phyloP scores from a whole-genome alignment of 2,888 invertebrate genomes.

The Hydroisotoma schaefferi region DNA sequence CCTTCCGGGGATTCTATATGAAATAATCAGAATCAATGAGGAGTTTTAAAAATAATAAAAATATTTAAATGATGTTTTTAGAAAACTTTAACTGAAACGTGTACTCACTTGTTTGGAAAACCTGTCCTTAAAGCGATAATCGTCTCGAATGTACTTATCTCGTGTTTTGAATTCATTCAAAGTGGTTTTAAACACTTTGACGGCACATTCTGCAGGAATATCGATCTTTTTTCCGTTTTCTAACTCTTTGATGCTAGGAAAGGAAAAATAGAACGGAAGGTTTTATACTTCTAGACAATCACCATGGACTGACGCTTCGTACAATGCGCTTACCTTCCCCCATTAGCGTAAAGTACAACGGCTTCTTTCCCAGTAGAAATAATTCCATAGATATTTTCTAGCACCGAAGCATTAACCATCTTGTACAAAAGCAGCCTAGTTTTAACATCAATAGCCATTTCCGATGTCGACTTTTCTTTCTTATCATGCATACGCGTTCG shows the following conservation, averaged over 20 bases:
- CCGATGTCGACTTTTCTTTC: slow-evolving; percentile 57
- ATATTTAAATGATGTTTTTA: background rate
- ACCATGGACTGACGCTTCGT: too few relatives aligned
- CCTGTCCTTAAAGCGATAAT: slow-evolving; percentile 60
- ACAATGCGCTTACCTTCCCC: slow-evolving; percentile 53
- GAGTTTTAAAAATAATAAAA: too few relatives aligned
- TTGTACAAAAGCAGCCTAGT: slow-evolving; percentile 57
- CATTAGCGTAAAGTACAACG: slow-evolving; percentile 57
- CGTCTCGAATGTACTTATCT: slow-evolving; percentile 59
- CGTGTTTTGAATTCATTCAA: slow-evolving; percentile 60
- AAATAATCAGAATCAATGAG: too few relatives aligned
- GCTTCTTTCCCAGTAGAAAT: slow-evolving; percentile 62
- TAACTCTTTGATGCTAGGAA: background rate
- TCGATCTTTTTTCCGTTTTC: slow-evolving; percentile 28
- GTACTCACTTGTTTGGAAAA: slow-evolving; percentile 53
- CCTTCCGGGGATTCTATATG: slow-evolving; percentile 56
- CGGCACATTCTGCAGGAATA: slow-evolving; percentile 55
- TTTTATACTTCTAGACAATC: too few relatives aligned
- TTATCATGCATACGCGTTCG: slow-evolving; percentile 58
- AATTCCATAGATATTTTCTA: slow-evolving; percentile 58
- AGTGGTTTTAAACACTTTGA: slow-evolving; percentile 62
- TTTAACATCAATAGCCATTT: slow-evolving; percentile 58
- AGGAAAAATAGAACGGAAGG: background rate
- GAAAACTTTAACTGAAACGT: background rate
- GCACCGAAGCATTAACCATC: slow-evolving; percentile 57